phyloP scores from a whole-genome alignment of 2,797 vertebrate genomes.

The Cossypha caffra region DNA sequence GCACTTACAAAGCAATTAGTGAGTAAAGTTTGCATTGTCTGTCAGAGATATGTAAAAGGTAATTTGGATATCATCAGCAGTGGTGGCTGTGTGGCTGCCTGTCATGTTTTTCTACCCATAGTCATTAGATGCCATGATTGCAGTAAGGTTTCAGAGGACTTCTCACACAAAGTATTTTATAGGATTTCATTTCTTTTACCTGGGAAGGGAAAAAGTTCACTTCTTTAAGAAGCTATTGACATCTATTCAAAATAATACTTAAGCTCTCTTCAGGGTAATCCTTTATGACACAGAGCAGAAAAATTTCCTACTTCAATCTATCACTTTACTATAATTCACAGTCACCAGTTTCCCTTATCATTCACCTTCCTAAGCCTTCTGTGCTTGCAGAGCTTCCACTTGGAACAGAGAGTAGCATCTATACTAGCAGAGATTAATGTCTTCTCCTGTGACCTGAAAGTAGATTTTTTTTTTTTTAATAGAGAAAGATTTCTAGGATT shows the following conservation, averaged over 20 bases:
- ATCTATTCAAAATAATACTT: background rate
- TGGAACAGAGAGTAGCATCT: background rate
- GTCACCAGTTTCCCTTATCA: background rate
- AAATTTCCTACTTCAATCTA: background rate
- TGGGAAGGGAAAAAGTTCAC: background rate
- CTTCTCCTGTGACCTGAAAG: background rate
- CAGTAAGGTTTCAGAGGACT: background rate
- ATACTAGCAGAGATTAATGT: background rate
- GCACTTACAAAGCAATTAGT: background rate
- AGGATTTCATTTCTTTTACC: background rate
- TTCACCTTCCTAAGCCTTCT: background rate
- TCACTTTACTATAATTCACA: background rate
- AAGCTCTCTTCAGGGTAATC: background rate
- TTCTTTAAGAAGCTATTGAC: background rate
- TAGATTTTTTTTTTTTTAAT: background rate
- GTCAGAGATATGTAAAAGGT: background rate
- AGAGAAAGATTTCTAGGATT: background rate
- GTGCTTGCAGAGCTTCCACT: background rate
- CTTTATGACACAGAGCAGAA: background rate
- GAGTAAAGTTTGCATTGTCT: background rate
- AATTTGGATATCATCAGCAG: background rate
- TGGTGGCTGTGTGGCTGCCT: background rate
- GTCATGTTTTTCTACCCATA: background rate
- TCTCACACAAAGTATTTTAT: background rate
- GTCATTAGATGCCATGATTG: background rate